Conservation (phyloP, 1,140 invertebrate species). For the Zaprionus davidi region DNA sequence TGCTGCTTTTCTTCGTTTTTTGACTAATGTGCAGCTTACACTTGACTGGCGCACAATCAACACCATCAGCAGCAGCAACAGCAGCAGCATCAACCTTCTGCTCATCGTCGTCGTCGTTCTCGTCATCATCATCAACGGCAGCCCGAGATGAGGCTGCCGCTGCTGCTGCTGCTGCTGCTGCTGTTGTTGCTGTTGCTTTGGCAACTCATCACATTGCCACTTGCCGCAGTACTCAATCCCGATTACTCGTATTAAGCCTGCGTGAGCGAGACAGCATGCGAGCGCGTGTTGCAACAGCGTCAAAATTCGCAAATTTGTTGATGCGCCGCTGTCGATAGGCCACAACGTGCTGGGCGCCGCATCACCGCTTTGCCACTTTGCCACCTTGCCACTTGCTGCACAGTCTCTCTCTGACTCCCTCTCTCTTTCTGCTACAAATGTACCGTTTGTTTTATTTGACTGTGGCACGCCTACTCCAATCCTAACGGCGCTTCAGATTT, state of each 20-base stretch:
- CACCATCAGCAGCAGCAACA: slow-evolving; percentile 64
- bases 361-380: slow-evolving; percentile 21
- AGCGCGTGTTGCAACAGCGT: slow-evolving; percentile 68
- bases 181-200: slow-evolving; percentile 2
- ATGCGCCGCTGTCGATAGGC: slow-evolving; percentile 62
- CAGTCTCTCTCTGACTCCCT: too few relatives aligned
- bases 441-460: slow-evolving; percentile 78
- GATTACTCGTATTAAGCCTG: slow-evolving; percentile 70
- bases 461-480: slow-evolving; percentile 52
- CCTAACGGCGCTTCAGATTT: slow-evolving; percentile 73
- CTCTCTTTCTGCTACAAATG: slow-evolving; percentile 35
- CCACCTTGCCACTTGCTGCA: slow-evolving; percentile 31
- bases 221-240: slow-evolving; percentile 27
- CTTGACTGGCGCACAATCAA: slow-evolving; percentile 82
- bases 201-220: slow-evolving; percentile 64
- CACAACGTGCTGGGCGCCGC: slow-evolving; percentile 25
- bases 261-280: neutral
- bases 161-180: slow-evolving; percentile 4
- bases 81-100: slow-evolving; percentile 21
- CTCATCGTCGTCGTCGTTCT: slow-evolving; percentile 36
- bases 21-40: slow-evolving; percentile 82
- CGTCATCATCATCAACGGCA: slow-evolving; percentile 30
- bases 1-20: slow-evolving; percentile 45
- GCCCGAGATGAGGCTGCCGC: slow-evolving; percentile 2
- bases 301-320: slow-evolving; percentile 78